Conservation (phyloP, 2,113 vertebrate species). For the Anarhynchus alexandrinus region DNA sequence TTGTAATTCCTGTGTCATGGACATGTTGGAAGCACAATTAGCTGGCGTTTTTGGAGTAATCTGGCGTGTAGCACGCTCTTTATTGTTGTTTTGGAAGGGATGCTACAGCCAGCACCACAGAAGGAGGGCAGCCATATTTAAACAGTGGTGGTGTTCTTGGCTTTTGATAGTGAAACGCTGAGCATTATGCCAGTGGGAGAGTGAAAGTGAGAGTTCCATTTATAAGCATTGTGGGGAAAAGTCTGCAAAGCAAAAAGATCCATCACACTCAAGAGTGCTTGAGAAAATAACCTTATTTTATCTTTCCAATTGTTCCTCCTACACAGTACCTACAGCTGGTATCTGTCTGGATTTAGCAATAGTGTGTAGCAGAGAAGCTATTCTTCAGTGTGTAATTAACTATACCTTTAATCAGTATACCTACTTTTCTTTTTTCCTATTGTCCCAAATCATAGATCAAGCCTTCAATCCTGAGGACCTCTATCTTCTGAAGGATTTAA, state of each 20-base stretch:
- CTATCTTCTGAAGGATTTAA: background rate
- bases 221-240: background rate
- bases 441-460: background rate
- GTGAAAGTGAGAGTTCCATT: background rate
- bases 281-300: background rate
- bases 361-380: background rate
- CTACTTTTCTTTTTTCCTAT: background rate
- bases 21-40: background rate
- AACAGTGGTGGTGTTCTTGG: background rate
- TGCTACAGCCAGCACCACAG: background rate
- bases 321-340: background rate
- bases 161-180: background rate
- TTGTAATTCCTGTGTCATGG: background rate
- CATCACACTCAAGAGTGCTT: background rate
- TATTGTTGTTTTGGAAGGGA: background rate
- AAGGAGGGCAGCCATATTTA: background rate
- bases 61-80: background rate
- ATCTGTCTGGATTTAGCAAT: background rate
- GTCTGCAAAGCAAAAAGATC: background rate
- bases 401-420: background rate
- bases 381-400: background rate
- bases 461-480: background rate
- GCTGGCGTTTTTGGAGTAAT: background rate
- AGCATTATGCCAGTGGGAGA: background rate
- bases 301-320: background rate